A percentile compares a stretch with the other conserved stretches of the same genome.
These are phyloP conservation scores for Acrobasis consociella DNA, from an alignment of 2,888 invertebrate species.

Conservation along the genomic window DNA sequence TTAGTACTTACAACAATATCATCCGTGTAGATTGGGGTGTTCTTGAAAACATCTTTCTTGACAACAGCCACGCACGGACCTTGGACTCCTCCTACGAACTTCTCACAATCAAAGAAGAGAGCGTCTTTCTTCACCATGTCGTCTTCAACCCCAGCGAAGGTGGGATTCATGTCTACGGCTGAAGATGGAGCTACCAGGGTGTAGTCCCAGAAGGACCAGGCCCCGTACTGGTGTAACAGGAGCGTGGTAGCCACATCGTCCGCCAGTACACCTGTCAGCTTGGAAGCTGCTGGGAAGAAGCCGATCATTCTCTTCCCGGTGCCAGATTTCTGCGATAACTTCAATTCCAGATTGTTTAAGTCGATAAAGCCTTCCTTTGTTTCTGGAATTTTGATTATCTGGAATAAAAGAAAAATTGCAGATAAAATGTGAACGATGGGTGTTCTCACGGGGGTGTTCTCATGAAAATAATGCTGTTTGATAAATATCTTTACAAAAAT, in stretches of 20 bases:
- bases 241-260: slow-evolving; percentile 92
- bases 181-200: slow-evolving; percentile 92
- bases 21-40: slow-evolving; percentile 62
- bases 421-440: background rate
- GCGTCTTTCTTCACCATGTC: slow-evolving; percentile 93
- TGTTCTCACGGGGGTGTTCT: too few relatives aligned
- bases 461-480: too few relatives aligned
- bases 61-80: slow-evolving; percentile 87
- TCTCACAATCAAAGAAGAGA: slow-evolving; percentile 94
- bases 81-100: slow-evolving; percentile 95
- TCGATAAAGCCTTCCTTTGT: slow-evolving; percentile 91
- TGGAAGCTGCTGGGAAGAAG: slow-evolving; percentile 93
- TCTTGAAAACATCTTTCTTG: slow-evolving; percentile 76
- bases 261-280: slow-evolving; percentile 93
- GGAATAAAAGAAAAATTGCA: slow-evolving; percentile 39
- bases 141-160: slow-evolving; percentile 85
- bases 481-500: too few relatives aligned
- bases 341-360: slow-evolving; percentile 87
- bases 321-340: slow-evolving; percentile 84
- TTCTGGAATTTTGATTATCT: slow-evolving; percentile 91
- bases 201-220: slow-evolving; percentile 95
- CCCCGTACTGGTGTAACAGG: slow-evolving; percentile 91
- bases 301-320: slow-evolving; percentile 89
- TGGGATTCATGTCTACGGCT: slow-evolving; percentile 92
- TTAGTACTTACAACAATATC: slow-evolving; percentile 70